Conservation (phyloP, 2,113 vertebrate species). For the Chamaea fasciata region DNA sequence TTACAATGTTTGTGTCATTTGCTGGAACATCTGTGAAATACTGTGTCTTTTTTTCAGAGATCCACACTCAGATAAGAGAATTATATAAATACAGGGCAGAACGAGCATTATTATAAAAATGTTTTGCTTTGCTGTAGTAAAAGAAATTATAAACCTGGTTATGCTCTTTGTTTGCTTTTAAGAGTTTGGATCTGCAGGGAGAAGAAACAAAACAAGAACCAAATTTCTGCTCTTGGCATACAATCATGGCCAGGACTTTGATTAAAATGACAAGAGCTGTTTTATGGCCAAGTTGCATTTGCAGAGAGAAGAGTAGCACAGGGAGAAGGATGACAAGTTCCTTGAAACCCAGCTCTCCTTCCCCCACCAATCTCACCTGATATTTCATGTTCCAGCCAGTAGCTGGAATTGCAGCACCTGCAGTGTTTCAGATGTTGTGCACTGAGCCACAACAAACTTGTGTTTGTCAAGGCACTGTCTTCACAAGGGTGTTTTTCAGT, state of each 20-base stretch:
- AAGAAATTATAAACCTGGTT: background rate
- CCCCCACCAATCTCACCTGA: background rate
- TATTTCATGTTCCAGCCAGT: background rate
- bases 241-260: background rate
- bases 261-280: background rate
- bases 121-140: background rate
- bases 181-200: background rate
- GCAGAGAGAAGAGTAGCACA: background rate
- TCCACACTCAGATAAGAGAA: background rate
- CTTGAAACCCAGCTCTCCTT: background rate
- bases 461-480: background rate
- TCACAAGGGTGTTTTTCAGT: background rate
- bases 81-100: background rate
- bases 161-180: background rate
- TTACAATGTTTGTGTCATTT: background rate
- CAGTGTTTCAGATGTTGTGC: background rate
- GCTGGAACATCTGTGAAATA: background rate
- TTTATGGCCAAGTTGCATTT: background rate
- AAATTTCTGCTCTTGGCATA: background rate
- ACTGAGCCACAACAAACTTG: background rate
- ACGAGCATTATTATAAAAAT: background rate
- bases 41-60: background rate
- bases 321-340: background rate
- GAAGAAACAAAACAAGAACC: background rate
- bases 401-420: background rate